Evolutionary conservation across 2,888 invertebrate genomes (phyloP).

Genomic region (Clitarchus hookeri): DNA sequence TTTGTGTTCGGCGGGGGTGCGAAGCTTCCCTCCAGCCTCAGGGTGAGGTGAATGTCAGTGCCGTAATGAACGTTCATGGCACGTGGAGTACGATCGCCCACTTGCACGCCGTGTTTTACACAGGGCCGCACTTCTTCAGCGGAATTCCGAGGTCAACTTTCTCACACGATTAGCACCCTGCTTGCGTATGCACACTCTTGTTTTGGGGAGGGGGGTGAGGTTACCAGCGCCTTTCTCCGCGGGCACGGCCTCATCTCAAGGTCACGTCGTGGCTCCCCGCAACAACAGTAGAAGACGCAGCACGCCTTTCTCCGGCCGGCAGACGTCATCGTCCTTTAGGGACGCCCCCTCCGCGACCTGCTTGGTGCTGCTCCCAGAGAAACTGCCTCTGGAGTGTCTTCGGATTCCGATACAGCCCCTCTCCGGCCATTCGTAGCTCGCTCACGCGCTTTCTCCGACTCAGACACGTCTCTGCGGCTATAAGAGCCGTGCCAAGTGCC

Average conservation of each 20-base stretch:
- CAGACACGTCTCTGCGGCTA: background rate
- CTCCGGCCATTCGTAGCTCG: background rate
- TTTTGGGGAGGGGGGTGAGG: background rate
- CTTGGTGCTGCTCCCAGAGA: background rate
- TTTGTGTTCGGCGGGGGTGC: too few species aligned
- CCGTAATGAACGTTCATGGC: too few species aligned
- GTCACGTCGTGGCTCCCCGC: background rate
- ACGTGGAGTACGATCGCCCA: too few species aligned
- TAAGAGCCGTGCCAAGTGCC: background rate
- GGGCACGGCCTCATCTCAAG: background rate
- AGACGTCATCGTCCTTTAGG: background rate
- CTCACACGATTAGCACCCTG: background rate
- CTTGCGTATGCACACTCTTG: background rate
- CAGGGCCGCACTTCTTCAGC: background rate
- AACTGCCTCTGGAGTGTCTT: background rate
- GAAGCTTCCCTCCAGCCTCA: too few species aligned
- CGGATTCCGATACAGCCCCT: background rate
- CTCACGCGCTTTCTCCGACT: background rate
- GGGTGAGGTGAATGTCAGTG: too few species aligned
- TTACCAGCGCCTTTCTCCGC: background rate
- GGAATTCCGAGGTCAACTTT: background rate
- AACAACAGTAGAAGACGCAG: background rate
- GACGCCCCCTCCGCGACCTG: background rate
- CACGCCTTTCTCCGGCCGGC: background rate
- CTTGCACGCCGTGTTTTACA: too few species aligned